A percentile compares a stretch with the other conserved stretches of the same genome.
Conservation (phyloP, 2,797 vertebrate species). For the Smutsia gigantea region DNA sequence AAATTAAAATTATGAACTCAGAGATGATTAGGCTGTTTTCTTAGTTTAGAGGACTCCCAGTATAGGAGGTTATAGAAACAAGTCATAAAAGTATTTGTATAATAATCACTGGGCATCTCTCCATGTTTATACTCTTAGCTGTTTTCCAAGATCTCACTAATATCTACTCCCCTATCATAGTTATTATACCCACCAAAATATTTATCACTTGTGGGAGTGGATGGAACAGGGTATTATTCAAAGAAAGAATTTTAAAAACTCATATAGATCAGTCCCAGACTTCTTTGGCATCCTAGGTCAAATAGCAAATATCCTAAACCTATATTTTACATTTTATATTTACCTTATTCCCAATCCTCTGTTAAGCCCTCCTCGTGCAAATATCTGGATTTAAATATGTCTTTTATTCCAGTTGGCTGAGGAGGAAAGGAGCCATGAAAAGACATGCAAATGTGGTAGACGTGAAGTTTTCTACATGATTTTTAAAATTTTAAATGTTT, state of each 20-base stretch:
- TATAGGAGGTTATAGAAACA: neutral
- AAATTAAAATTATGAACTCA: neutral
- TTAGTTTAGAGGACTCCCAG: neutral
- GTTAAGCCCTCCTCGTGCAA: neutral
- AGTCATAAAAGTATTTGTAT: neutral
- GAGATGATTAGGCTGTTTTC: neutral
- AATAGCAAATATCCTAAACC: neutral
- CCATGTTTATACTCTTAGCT: neutral
- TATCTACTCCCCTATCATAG: neutral
- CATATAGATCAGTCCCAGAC: neutral
- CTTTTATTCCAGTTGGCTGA: neutral
- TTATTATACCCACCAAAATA: neutral
- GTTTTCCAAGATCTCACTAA: neutral
- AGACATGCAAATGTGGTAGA: neutral
- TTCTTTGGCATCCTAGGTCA: neutral
- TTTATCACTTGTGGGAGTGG: neutral
- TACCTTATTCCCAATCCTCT: neutral
- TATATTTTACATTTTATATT: neutral
- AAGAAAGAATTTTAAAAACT: neutral
- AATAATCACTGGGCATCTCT: neutral
- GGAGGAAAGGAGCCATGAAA: neutral
- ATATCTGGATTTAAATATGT: neutral
- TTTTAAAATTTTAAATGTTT: neutral
- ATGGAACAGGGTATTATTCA: neutral
- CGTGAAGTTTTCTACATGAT: neutral